Base-by-base conservation (phyloP, 2,888 invertebrate species). In the Himalopsyche anomala region DNA sequence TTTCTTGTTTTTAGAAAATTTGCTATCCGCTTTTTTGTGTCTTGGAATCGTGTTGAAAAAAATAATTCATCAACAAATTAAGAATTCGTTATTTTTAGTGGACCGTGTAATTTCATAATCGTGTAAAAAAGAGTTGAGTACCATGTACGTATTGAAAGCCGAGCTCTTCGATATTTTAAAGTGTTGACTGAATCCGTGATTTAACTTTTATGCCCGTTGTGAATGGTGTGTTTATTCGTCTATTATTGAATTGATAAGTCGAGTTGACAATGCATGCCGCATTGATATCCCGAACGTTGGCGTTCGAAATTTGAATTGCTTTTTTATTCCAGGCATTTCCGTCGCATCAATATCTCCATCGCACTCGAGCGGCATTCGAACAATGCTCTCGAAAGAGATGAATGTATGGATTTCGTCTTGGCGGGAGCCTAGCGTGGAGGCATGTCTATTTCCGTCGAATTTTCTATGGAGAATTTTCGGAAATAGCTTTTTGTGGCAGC, bases 381-480 rank as follows among this genome's bases (percentile, higher is more conserved):
- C 80, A 38, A 80, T 38, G 42, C n/a, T 8, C 80, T 12, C 17
- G 40, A 62, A n/a, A 62, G 62, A 38, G 42, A 80, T 40, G 80
- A 42, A 40, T 11, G 80, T 36, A 40, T n/a, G 80, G 15, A 38
- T 80, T 42, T 42, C n/a, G 80, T 38, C 80, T 80, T 42, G 8
- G 80, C 80, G 80, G 80, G 80, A 80, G 80, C 42, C 80, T 79
- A 56, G 56, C 56, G n/a, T n/a, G 56, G 56, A n/a, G 56, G 56
- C 56, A 62, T 62, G 62, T 80, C 80, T 80, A 80, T 40, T 80
- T 80, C 80, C 42, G 80, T 80, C 80, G 8, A 15, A n/a, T 80
- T 80, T 80, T 80, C 80, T 80, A 80, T 80, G 80, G 80, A 80
- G 80, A 80, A 80, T 80, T 80, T 80, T 80, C 42, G 80, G 80